Evolutionary conservation across 2,113 vertebrate genomes (phyloP).

Genomic region (Mormyrus lacerda): DNA sequence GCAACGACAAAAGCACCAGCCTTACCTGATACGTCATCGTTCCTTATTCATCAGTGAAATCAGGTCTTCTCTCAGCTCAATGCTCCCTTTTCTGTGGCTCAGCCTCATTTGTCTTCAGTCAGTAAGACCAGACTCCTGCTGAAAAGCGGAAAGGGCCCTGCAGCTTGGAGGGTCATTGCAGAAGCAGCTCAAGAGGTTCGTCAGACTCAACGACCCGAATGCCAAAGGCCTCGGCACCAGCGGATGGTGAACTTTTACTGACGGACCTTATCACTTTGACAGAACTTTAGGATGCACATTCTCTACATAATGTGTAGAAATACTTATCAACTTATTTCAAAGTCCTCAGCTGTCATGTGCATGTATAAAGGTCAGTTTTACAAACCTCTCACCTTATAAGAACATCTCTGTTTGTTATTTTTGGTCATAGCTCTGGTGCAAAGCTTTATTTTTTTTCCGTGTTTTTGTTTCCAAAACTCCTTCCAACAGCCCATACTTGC

Average conservation of each 20-base stretch:
- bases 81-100: background rate
- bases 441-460: background rate
- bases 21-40: background rate
- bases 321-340: background rate
- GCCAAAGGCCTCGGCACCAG: background rate
- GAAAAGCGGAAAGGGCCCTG: background rate
- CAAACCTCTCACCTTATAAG: background rate
- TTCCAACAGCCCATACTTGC: background rate
- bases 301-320: background rate
- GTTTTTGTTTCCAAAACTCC: background rate
- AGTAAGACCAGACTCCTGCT: background rate
- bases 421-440: background rate
- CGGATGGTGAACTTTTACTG: background rate
- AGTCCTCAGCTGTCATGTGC: background rate
- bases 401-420: background rate
- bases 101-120: background rate
- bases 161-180: background rate
- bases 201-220: background rate
- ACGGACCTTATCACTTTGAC: background rate
- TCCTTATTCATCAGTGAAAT: background rate
- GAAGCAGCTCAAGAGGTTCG: background rate
- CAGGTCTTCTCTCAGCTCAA: background rate
- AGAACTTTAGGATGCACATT: background rate
- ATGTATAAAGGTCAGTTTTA: background rate
- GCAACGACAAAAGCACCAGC: background rate